Base-by-base conservation (phyloP, 1,140 invertebrate genomes). In the Andricus grossulariae region DNA sequence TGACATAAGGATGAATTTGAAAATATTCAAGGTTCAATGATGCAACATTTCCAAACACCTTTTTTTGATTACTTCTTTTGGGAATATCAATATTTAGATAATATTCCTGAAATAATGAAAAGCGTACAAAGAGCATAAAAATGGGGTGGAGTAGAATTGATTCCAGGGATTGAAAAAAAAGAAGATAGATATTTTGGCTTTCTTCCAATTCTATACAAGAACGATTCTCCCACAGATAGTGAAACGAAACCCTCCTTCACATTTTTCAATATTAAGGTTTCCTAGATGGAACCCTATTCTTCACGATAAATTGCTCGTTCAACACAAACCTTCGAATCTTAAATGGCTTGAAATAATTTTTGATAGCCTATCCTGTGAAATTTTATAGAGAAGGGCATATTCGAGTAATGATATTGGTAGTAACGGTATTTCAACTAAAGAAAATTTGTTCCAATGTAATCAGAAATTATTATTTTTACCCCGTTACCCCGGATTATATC, bases 161-260 rank as follows among this genome's bases (percentile, higher is more conserved):
- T 39, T 60, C 57, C 32, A 25, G n/a, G 13, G 21, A 25, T 16
- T 39, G 21, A 60, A 60, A 60, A 60, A 60, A 60, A 32, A 16
- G 21, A 16, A 60, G 57, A 66, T 50, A 51, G 21, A 49, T 70
- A 70, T 70, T 60, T 75, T 75, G 60, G 60, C 74, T 19, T 18
- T 39, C 13, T 39, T 54, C 74, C 74, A 70, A 71, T 75, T 75
- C 45, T 57, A 57, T 57, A 57, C 45, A 57, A 60, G 54, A 74
- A 50, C 21, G 57, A 25, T 19, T 54, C 18, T 54, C n/a, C n/a
- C 18, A 19, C n/a, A 54, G n/a, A 18, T 10, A 54, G 18, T n/a
- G 10, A 11, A 45, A 45, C 39, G 39, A 45, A 45, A 11, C 39
- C 6, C 39, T 54, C 8, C 52, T 60, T 32, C 57, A 60, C 55